Base-by-base conservation (phyloP, 2,797 vertebrate species). In the Gymnothorax reevesii region DNA sequence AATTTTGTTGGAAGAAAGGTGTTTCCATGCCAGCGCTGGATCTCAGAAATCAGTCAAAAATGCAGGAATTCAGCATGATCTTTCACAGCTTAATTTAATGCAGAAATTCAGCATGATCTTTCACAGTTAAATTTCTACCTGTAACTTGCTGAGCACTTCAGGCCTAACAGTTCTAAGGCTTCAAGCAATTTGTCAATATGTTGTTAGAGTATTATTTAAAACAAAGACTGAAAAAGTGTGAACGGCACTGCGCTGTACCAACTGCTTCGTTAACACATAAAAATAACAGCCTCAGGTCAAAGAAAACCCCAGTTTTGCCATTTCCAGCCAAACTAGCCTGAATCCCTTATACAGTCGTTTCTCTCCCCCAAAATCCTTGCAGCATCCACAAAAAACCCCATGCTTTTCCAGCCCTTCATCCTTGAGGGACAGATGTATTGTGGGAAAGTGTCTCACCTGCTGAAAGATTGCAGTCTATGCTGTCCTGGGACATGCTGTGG, bases 401-500 rank as follows among this genome's bases (percentile, higher is more conserved):
- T 42, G 33, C 33, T 42, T 42, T 42, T 42, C 33, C 33, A 77
- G 73, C 73, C 73, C 12, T 49, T 77, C 33, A 49, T 9, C 71
- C 71, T 5, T 27, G 3, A 73, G 12, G 59, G 22, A 82, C 77
- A 69, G 77, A 52, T 57, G 62, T 54, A 83, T 60, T 52, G 82
- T 27, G 60, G 42, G 64, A 42, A 66, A 42, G 13, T 0, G 22
- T 71, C 96, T 97, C 94, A 99, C 98, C 98, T 92, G 96, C 88
- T 87, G 95, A 94, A 93, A 97, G 94, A 89, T 96, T 98, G 75
- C 94, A 95, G 91, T 95, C 92, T 87, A 98, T 97, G 92, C 96
- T 97, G 89, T 97, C 96, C 94, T 96, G 97, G 86, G 97, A 97
- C 92, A 97, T 96, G 77, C 95, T 95, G 66, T 99, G 97, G 60